Evolutionary conservation across 1,140 invertebrate species (phyloP).

Genomic region (Paralvinella palmiformis): DNA sequence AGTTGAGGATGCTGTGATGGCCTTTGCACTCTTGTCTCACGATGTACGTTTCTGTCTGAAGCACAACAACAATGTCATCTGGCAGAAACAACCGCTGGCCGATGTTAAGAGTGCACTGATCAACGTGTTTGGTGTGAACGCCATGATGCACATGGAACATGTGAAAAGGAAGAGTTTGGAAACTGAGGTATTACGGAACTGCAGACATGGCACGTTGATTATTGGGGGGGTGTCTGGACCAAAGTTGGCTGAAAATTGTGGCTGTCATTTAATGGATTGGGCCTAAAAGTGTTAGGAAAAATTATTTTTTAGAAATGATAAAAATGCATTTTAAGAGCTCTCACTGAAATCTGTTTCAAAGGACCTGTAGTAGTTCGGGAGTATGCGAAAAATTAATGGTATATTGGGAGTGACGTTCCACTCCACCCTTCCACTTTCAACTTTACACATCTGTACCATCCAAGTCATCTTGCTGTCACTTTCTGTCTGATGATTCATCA

Average conservation of each 20-base stretch:
- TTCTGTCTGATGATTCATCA: no score
- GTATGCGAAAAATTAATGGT: no score
- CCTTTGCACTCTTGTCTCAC: conserved; percentile 55
- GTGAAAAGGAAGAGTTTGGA: conserved; percentile 21
- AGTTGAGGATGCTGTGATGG: conserved; percentile 56
- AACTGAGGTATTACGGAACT: conserved; percentile 20
- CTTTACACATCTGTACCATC: no score
- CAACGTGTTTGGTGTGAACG: conserved; percentile 50
- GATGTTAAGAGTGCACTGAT: conserved; percentile 50
- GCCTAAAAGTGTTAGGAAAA: no score
- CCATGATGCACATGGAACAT: conserved; percentile 49
- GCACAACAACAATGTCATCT: conserved; percentile 56
- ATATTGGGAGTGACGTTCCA: no score
- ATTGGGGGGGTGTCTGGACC: no score
- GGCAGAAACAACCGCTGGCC: conserved; percentile 53
- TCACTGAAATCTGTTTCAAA: neutral
- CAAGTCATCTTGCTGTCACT: no score
- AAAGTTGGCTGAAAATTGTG: no score
- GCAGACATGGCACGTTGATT: no score
- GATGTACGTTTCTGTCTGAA: conserved; percentile 51
- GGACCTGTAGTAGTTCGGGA: neutral
- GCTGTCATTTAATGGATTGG: no score
- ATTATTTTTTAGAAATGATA: neutral
- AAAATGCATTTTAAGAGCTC: neutral
- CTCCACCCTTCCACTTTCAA: no score